Evolutionary conservation across 1,140 invertebrate species (phyloP).

Genomic region (Linepithema humile): DNA sequence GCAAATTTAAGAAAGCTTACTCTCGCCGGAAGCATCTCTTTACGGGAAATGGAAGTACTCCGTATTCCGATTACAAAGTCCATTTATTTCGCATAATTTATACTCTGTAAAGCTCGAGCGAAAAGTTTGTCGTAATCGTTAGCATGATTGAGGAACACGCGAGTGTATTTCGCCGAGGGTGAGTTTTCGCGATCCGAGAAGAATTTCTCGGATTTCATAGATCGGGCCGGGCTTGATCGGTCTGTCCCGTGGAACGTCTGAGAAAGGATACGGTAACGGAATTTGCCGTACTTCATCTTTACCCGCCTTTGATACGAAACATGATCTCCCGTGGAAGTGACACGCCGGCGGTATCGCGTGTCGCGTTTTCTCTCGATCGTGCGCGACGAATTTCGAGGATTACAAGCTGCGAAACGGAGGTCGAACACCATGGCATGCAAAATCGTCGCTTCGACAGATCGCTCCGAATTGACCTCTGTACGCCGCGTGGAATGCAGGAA

Average conservation of each 20-base stretch:
- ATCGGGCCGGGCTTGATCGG: not conserved
- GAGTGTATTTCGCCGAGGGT: not conserved
- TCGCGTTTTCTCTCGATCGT: not conserved
- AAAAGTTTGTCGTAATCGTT: slow-evolving; percentile 31
- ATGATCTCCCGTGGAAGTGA: slow-evolving; percentile 25
- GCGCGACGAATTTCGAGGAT: slow-evolving; percentile 32
- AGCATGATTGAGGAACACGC: not conserved
- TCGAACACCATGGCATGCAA: slow-evolving; percentile 22
- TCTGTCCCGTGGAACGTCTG: not conserved
- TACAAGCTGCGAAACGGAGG: not conserved
- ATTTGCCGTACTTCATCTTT: slow-evolving; percentile 28
- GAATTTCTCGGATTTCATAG: slow-evolving; percentile 24
- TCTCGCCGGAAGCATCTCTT: not conserved
- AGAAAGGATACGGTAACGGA: slow-evolving; percentile 27
- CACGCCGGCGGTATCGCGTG: slow-evolving; percentile 11
- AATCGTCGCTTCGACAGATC: slow-evolving; percentile 15
- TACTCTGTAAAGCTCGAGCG: not conserved
- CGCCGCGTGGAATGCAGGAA: not conserved
- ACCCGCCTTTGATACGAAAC: slow-evolving; percentile 25
- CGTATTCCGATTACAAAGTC: slow-evolving; percentile 17
- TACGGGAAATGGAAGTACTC: not conserved
- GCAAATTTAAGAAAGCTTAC: slow-evolving; percentile 4
- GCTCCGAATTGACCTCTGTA: not conserved
- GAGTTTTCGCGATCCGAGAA: not conserved
- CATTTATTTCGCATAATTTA: slow-evolving; percentile 22